A percentile compares a stretch with the other conserved stretches of the same genome.
phyloP scores from a whole-genome alignment of 2,888 invertebrate genomes.

The Callyntrura guangdongensis region DNA sequence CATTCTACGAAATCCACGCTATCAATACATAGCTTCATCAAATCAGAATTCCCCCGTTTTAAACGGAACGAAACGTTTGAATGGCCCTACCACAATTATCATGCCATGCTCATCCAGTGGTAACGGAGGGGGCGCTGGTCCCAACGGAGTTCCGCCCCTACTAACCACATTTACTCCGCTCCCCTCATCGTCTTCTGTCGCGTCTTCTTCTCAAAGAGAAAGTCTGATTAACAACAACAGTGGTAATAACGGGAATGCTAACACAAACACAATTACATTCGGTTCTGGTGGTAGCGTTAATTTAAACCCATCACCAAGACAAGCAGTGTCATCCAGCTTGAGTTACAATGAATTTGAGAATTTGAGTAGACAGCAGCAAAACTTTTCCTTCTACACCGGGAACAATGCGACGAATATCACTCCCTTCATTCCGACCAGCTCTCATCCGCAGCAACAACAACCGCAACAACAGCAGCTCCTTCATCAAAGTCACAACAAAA shows the following conservation, averaged over 20 bases:
- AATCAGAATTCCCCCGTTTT: conserved; percentile 85
- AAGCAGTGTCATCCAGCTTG: conserved; percentile 75
- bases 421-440: conserved; percentile 64
- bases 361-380: conserved; percentile 64
- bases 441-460: conserved; percentile 30
- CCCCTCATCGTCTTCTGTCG: conserved; percentile 70
- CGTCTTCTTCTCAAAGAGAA: conserved; percentile 53
- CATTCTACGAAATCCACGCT: conserved; percentile 83
- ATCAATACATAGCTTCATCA: conserved; percentile 84
- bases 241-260: conserved; percentile 66
- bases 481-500: conserved; percentile 68
- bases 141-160: conserved; percentile 77
- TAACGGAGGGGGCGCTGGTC: conserved; percentile 47
- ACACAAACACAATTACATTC: conserved; percentile 69
- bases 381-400: conserved; percentile 56
- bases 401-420: conserved; percentile 55
- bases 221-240: conserved; percentile 74
- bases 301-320: conserved; percentile 76
- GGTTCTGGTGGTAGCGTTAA: conserved; percentile 70
- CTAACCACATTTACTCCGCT: conserved; percentile 80
- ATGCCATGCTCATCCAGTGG: conserved; percentile 50
- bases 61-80: conserved; percentile 80
- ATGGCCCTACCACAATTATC: conserved; percentile 54
- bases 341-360: conserved; percentile 79
- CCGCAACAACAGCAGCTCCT: conserved; percentile 63